These are phyloP conservation scores for Octodonta nipae DNA, from an alignment of 2,888 invertebrate genomes.

Conservation along the genomic window DNA sequence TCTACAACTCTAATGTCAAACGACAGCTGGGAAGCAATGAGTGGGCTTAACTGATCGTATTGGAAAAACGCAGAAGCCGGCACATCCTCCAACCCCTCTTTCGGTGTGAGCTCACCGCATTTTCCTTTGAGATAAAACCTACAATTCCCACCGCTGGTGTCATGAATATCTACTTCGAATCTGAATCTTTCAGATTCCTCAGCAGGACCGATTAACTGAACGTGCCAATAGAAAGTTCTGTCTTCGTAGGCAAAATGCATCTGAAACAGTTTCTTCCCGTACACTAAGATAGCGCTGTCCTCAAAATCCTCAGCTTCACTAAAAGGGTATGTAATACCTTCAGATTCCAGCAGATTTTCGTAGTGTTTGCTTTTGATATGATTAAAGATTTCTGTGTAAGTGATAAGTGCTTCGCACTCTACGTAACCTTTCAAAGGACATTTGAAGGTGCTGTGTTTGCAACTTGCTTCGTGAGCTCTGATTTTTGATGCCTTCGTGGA, in stretches of 20 bases:
- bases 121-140: conserved; percentile 16
- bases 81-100: too few species aligned
- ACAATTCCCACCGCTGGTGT: conserved; percentile 16
- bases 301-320: conserved; percentile 12
- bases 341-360: conserved; percentile 23
- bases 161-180: conserved; percentile 27
- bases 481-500: conserved; percentile 16
- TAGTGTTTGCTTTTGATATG: conserved; percentile 40
- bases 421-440: conserved; percentile 20
- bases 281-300: conserved; percentile 21
- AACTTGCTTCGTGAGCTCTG: conserved; percentile 18
- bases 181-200: conserved; percentile 20
- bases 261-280: conserved; percentile 20
- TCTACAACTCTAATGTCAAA: too few species aligned
- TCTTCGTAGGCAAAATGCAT: conserved; percentile 19
- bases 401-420: conserved; percentile 10
- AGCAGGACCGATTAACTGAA: conserved; percentile 24
- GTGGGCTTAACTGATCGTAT: too few species aligned
- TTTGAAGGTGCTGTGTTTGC: conserved; percentile 14
- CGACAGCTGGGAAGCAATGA: too few species aligned
- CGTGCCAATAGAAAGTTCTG: conserved; percentile 19
- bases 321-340: conserved; percentile 17
- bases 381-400: conserved; percentile 27
- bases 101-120: conserved; percentile 13
- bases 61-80: too few species aligned